Evolutionary conservation across 2,888 invertebrate genomes (phyloP), one percentile per base, ranked within the genome.

Genomic region (Caenorhabditis imperialis): DNA sequence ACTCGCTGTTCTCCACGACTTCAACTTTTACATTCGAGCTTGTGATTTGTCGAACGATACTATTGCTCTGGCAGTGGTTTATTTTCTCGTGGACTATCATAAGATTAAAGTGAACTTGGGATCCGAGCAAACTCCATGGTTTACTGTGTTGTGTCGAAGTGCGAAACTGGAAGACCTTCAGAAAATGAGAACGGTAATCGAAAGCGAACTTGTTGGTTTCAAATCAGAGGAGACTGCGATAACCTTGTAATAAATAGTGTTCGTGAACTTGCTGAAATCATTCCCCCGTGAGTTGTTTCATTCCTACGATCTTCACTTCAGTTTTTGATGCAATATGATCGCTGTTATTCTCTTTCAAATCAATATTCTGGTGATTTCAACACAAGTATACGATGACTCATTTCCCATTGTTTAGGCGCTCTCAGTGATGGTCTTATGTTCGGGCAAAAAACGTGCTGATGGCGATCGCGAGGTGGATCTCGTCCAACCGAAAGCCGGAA

Each of bases 331-430:
- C 67, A 50, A 50, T 35, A 67, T 67, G 67, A 57, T 67, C 57
- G 44, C 50, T 57, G 44, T 67, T 57, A 58, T 67, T 57, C 67
- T 67, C 51, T 57, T 67, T 67, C 67, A 67, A 67, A 51, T 67
- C 44, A 67, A 57, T 67, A 44, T 67, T 57, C 51, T 67, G 67
- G 67, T 67, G 10, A 54, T n/a, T n/a, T n/a, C n/a, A n/a, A n/a
- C n/a, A n/a, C n/a, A n/a, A n/a, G n/a, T n/a, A n/a, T n/a, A n/a
- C n/a, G 37, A 7, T 16, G n/a, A 14, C 23, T n/a, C 20, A n/a
- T 33, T 42, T 8, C 3, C n/a, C 30, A 40, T 16, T 14, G 14
- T 5, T 30, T 42, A 67, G 67, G 45, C 67, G 12, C 42, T 67
- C 16, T 27, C 67, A 20, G n/a, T 67, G 2, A 23, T 67, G 14